Evolutionary conservation across 2,113 vertebrate genomes (phyloP).

Genomic region (Apus apus): DNA sequence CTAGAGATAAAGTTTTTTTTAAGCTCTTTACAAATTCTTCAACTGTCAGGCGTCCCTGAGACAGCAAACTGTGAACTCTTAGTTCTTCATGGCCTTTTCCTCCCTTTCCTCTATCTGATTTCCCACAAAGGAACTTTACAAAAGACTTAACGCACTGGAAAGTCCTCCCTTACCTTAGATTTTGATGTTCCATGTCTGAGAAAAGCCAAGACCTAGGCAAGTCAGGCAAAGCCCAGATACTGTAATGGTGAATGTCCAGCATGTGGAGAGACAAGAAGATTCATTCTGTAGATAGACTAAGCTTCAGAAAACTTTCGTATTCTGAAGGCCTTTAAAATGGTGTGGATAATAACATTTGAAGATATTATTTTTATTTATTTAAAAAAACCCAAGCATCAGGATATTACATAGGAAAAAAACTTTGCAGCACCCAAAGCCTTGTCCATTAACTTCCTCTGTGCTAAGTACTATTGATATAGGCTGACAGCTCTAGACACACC

Average conservation of each 20-base stretch:
- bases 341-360: slow-evolving; percentile 34
- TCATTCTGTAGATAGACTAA: not conserved
- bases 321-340: slow-evolving; percentile 20
- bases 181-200: not conserved
- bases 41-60: not conserved
- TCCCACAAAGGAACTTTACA: not conserved
- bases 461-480: too few species aligned
- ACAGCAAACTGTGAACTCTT: not conserved
- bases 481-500: too few species aligned
- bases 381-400: too few species aligned
- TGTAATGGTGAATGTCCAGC: not conserved
- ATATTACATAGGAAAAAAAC: too few species aligned
- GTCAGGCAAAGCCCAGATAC: not conserved
- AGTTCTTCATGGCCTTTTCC: not conserved
- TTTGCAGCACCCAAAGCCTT: too few species aligned
- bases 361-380: not conserved
- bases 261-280: not conserved
- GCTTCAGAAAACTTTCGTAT: not conserved
- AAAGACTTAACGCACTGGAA: not conserved
- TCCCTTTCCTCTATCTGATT: not conserved
- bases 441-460: too few species aligned
- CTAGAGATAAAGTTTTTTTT: not conserved
- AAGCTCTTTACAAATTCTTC: not conserved
- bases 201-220: not conserved
- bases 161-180: not conserved